These are phyloP conservation scores for Dasypus novemcinctus DNA, from an alignment of 2,113 vertebrate species.

Conservation along the genomic window DNA sequence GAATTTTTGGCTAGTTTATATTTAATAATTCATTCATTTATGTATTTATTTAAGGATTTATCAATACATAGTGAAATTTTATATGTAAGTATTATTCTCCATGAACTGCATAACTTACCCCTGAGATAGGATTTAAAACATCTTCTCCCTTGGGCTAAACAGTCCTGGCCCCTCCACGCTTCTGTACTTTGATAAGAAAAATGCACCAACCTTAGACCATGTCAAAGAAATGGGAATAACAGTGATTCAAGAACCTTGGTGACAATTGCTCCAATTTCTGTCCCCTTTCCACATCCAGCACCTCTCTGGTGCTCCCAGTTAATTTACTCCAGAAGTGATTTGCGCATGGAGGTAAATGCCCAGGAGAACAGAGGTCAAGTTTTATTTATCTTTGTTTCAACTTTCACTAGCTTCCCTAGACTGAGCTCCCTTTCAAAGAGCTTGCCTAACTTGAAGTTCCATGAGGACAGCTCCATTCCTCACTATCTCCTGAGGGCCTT, in stretches of 20 bases:
- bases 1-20: background rate
- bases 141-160: background rate
- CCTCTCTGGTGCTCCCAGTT: background rate
- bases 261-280: background rate
- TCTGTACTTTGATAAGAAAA: background rate
- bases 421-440: background rate
- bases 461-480: background rate
- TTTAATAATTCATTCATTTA: background rate
- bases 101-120: background rate
- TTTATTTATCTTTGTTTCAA: background rate
- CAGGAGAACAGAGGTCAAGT: background rate
- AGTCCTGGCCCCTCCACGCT: background rate
- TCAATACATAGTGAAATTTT: background rate
- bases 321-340: background rate
- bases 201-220: background rate
- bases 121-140: background rate
- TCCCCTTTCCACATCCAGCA: background rate
- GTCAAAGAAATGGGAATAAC: background rate
- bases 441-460: background rate
- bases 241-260: background rate
- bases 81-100: background rate
- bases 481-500: background rate
- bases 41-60: background rate
- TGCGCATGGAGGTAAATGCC: background rate
- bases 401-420: background rate